Percentiles rank a stretch among this genome's conserved stretches.
Conservation (phyloP, 2,797 vertebrate species). For the Ptychadena robeensis region DNA sequence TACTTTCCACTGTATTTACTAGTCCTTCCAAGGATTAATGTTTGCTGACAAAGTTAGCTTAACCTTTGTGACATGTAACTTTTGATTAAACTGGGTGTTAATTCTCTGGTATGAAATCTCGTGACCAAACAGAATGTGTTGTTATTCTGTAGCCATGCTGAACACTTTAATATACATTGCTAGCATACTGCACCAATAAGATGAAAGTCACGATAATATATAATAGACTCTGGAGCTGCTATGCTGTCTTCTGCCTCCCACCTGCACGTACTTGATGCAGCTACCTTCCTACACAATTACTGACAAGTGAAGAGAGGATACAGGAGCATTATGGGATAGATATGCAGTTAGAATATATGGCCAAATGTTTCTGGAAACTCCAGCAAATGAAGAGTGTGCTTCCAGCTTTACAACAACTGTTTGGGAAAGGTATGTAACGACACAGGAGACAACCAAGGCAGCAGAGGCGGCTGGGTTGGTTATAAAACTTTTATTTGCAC, state of each 20-base stretch:
- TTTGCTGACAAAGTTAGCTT: neutral
- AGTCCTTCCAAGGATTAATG: neutral
- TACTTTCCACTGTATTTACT: neutral
- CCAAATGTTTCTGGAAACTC: too few species aligned
- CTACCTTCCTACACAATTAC: too few species aligned
- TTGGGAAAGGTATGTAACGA: too few species aligned
- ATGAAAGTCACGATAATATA: neutral
- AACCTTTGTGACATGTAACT: neutral
- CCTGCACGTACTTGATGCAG: neutral
- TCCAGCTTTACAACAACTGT: too few species aligned
- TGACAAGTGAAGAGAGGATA: too few species aligned
- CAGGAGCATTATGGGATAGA: neutral
- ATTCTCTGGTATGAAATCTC: constrained; percentile 9
- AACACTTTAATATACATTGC: neutral
- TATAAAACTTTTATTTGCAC: too few species aligned
- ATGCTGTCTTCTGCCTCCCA: neutral
- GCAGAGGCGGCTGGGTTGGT: too few species aligned
- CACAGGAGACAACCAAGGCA: too few species aligned
- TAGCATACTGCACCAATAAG: constrained; percentile 5
- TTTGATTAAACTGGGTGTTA: neutral
- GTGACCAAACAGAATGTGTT: neutral
- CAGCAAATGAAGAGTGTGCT: too few species aligned
- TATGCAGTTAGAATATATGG: too few species aligned
- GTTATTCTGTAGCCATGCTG: neutral
- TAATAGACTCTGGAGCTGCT: neutral